A percentile compares a stretch with the other conserved stretches of the same genome.
Evolutionary conservation across 2,113 vertebrate genomes (phyloP).

Genomic region (Regulus satrapa): DNA sequence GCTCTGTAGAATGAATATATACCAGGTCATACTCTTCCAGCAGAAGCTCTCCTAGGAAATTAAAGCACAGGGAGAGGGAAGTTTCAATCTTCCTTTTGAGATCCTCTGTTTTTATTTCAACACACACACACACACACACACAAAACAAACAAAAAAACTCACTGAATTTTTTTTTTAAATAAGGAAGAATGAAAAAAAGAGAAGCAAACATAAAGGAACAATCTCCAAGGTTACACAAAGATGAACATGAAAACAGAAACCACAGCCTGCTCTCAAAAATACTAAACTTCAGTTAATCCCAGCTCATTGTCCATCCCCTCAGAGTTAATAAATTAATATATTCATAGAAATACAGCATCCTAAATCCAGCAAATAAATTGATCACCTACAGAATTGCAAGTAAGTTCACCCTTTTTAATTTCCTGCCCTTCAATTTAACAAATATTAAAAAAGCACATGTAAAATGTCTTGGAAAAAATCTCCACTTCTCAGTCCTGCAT

Average conservation of each 20-base stretch:
- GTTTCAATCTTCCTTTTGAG: neutral
- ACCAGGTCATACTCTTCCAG: neutral
- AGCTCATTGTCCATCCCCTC: neutral
- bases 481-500: neutral
- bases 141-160: neutral
- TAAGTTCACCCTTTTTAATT: neutral
- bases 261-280: neutral
- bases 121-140: too few species aligned
- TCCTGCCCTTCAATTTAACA: neutral
- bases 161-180: neutral
- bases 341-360: neutral
- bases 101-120: neutral
- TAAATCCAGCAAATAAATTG: neutral
- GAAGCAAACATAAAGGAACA: neutral
- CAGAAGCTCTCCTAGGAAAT: neutral
- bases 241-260: neutral
- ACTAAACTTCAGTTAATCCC: neutral
- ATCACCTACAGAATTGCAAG: neutral
- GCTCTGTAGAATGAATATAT: neutral
- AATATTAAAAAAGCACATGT: neutral
- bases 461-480: neutral
- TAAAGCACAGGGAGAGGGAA: neutral
- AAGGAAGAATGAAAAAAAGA: neutral
- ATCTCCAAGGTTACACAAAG: neutral
- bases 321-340: neutral